These are phyloP conservation scores for Clivina fossor DNA, from an alignment of 2,888 invertebrate genomes.

Conservation along the genomic window DNA sequence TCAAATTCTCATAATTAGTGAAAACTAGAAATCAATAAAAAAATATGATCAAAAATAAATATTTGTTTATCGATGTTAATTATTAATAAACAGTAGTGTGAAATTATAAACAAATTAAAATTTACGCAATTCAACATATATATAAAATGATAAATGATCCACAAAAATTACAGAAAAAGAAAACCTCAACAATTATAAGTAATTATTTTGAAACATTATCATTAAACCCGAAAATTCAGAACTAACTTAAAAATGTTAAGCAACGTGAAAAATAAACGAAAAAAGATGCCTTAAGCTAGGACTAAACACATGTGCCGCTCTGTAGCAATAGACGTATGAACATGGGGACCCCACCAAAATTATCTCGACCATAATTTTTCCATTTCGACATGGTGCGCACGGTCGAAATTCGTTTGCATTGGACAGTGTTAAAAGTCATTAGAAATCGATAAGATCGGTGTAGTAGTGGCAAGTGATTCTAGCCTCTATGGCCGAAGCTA, in stretches of 20 bases:
- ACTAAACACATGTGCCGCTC: constrained; percentile 15
- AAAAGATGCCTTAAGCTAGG: constrained; percentile 1
- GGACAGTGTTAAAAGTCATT: constrained; percentile 13
- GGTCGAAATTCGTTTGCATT: constrained; percentile 8
- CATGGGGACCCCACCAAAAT: constrained; percentile 14
- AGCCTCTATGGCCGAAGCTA: constrained; percentile 28
- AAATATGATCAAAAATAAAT: no score
- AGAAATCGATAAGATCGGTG: constrained; percentile 20
- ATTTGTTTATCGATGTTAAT: no score
- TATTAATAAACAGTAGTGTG: not conserved
- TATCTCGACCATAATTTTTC: constrained; percentile 22
- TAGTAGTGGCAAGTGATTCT: constrained; percentile 31
- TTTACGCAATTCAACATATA: constrained; percentile 12
- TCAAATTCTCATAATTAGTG: no score
- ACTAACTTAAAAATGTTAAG: constrained; percentile 19
- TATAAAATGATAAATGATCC: constrained; percentile 20
- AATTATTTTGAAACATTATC: constrained; percentile 23
- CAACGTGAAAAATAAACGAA: constrained; percentile 23
- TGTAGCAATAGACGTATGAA: no score
- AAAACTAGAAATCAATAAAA: no score
- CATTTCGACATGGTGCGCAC: constrained; percentile 22
- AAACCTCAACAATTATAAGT: constrained; percentile 23
- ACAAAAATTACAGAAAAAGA: constrained; percentile 16
- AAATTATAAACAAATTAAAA: constrained; percentile 14
- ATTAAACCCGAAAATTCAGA: constrained; percentile 16